phyloP scores from a whole-genome alignment of 2,113 vertebrate genomes.

The Gopherus evgoodei region DNA sequence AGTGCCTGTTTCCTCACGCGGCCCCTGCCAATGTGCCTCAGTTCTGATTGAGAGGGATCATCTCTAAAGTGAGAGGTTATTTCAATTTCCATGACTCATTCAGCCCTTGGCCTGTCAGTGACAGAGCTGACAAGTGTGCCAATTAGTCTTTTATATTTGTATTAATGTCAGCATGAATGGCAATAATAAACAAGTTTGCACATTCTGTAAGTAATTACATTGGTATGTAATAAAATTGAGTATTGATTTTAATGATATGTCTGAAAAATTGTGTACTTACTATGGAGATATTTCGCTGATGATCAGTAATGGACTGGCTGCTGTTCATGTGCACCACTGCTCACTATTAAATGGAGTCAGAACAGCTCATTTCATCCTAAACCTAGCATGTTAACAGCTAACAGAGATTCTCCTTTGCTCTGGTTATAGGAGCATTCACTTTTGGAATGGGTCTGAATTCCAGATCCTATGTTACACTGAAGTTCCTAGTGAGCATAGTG shows the following conservation, averaged over 20 bases:
- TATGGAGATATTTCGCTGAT: constrained; percentile 67
- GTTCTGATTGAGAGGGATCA: not conserved
- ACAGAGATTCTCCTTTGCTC: accelerated
- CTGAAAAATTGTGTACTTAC: constrained; percentile 56
- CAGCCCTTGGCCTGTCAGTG: not conserved
- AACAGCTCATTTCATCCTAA: constrained; percentile 33
- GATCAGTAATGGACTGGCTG: not conserved
- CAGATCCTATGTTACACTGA: not conserved
- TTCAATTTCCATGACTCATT: not conserved
- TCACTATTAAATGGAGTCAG: not conserved
- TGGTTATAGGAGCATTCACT: constrained; percentile 6
- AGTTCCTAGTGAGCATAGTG: not conserved
- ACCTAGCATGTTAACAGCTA: not conserved
- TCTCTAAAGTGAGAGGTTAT: constrained; percentile 4
- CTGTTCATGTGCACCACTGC: constrained; percentile 19
- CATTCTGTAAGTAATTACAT: constrained; percentile 20
- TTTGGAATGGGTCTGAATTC: not conserved
- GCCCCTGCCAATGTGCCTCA: not conserved
- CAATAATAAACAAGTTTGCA: constrained; percentile 17
- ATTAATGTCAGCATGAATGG: constrained; percentile 41
- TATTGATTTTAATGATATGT: constrained; percentile 56
- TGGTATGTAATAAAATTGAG: constrained; percentile 28
- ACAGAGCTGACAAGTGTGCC: not conserved
- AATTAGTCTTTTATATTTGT: constrained; percentile 30
- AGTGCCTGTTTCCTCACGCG: not conserved